phyloP scores from a whole-genome alignment of 2,797 vertebrate species.

The Thripadectes ignobilis region DNA sequence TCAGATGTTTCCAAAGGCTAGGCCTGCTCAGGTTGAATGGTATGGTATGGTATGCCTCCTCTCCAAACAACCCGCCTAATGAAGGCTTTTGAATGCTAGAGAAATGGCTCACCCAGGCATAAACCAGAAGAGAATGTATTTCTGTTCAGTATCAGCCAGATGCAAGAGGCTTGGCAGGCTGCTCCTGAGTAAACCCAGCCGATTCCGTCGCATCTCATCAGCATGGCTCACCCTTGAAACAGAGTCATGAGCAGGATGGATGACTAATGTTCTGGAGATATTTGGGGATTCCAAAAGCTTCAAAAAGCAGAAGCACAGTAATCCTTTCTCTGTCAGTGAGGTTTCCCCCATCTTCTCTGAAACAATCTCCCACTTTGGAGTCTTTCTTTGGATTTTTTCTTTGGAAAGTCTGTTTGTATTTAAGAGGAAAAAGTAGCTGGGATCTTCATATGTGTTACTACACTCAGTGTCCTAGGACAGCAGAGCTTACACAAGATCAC shows the following conservation, averaged over 20 bases:
- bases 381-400: not conserved
- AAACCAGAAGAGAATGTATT: constrained; percentile 13
- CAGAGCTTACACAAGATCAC: not conserved
- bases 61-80: not conserved
- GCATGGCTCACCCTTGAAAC: constrained; percentile 39
- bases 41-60: not conserved
- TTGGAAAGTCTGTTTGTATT: not conserved
- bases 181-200: not conserved
- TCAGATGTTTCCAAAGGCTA: not conserved
- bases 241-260: constrained; percentile 38
- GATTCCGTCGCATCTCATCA: constrained; percentile 10
- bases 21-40: not conserved
- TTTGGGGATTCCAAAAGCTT: constrained; percentile 16
- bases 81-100: not conserved
- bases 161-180: constrained; percentile 34
- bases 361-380: not conserved
- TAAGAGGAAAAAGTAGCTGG: not conserved
- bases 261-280: constrained; percentile 41
- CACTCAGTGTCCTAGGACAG: not conserved
- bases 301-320: not conserved
- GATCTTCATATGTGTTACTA: not conserved
- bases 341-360: not conserved
- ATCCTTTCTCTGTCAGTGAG: not conserved
- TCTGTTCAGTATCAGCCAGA: constrained; percentile 21
- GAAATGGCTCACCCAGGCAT: not conserved